Conservation (phyloP, 2,797 vertebrate genomes). For the Sebastes glaucus region DNA sequence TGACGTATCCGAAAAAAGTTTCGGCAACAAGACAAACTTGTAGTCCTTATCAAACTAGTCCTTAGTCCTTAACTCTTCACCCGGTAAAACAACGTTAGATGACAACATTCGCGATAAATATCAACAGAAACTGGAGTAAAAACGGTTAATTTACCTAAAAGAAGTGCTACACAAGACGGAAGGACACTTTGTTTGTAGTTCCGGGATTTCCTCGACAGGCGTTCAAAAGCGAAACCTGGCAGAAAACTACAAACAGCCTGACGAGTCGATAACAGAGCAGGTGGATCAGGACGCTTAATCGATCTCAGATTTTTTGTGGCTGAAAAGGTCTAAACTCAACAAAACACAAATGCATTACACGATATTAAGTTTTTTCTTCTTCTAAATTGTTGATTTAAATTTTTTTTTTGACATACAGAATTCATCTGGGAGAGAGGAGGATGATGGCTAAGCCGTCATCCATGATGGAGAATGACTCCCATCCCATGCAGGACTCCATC, state of each 20-base stretch:
- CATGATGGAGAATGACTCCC: too few species aligned
- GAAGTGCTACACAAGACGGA: not conserved
- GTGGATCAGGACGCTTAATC: not conserved
- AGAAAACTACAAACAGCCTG: constrained; percentile 59
- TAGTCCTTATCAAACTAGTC: too few species aligned
- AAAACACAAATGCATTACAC: not conserved
- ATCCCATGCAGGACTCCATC: too few species aligned
- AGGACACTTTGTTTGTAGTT: constrained; percentile 26
- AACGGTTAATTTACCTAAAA: not conserved
- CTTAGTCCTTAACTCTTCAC: not conserved
- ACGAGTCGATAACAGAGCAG: constrained; percentile 37
- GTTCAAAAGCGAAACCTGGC: constrained; percentile 36
- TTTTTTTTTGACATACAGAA: not conserved
- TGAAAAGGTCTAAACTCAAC: not conserved
- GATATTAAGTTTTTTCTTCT: not conserved
- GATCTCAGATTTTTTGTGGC: not conserved
- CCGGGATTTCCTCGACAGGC: constrained; percentile 49
- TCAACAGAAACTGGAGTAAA: not conserved
- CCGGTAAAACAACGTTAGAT: too few species aligned
- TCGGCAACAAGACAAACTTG: not conserved
- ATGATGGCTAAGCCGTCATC: rapidly evolving
- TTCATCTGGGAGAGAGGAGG: too few species aligned
- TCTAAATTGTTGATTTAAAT: too few species aligned
- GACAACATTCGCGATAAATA: not conserved
- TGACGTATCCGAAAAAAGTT: constrained; percentile 3